Base-by-base conservation (phyloP, 1,140 invertebrate genomes). In the Philopotamus ludificatus region DNA sequence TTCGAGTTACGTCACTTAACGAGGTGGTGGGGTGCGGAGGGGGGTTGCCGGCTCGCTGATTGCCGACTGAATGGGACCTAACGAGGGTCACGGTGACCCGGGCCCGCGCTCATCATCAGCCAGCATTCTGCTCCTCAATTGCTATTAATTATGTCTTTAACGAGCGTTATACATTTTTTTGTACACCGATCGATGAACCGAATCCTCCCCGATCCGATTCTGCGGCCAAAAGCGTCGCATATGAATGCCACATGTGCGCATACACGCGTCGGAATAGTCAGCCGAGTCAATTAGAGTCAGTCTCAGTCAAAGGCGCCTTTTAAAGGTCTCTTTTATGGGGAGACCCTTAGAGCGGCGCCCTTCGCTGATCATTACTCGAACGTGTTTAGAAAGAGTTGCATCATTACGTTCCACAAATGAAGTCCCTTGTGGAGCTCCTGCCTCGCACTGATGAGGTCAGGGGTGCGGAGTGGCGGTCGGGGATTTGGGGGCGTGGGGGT, bases 361-460 rank as follows among this genome's bases (percentile, higher is more conserved):
- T 60, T 60, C 57, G 57, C 22, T 25, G 57, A 60, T 60, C 57
- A 60, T 60, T 60, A 60, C 57, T 60, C 57, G 57, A 60, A 60
- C 57, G 57, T 60, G 57, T 60, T 60, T 60, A 60, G 57, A 60
- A 60, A 60, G 57, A 60, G 57, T 60, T 60, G 57, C 57, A 60
- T 60, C 57, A 60, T 60, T 60, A 60, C 57, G 57, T 25, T 49
- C 57, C 22, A 47, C 57, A 47, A 60, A 60, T 60, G 57, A 60
- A 60, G 57, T 60, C 57, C 57, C 57, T 60, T 60, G 42, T 41
- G 57, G 42, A 47, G 57, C 12, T 8, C 44, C 7, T 4, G 7
- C 39, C 51, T 12, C 15, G n/a, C 4, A 15, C 54, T 57, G 54
- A 57, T 42, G 54, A 57, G 54, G 54, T 57, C 28, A 39, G 21